Base-by-base conservation (phyloP, 1,140 invertebrate genomes). In the Sinella curviseta region DNA sequence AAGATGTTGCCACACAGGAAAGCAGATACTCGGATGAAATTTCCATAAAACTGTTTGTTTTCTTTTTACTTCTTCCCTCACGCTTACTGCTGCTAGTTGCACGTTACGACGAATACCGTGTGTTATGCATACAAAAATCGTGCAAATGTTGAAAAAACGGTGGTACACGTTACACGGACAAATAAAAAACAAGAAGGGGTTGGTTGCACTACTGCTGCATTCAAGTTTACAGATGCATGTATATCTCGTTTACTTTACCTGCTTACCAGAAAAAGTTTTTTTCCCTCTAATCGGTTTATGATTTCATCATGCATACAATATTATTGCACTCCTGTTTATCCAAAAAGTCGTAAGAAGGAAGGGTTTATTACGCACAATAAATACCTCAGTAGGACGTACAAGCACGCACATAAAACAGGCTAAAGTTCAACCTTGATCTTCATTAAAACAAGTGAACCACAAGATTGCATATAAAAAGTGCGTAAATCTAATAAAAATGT, bases 91-190 rank as follows among this genome's bases (percentile, higher is more conserved):
- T 20, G 8, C 20, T 8, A 20, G 39, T 48, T 48, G 8, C 39
- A 48, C 20, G 20, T 20, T 12, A 8, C 8, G 8, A 48, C 8
- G 20, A 12, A 12, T 48, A 48, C 20, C 8, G 8, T 48, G 8
- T 48, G 39, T 48, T 48, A 48, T 60, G 57, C 57, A 60, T 60
- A n/a, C 57, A 60, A 60, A 17, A n/a, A n/a, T n/a, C n/a, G n/a
- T n/a, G n/a, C n/a, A n/a, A n/a, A n/a, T n/a, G n/a, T n/a, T n/a
- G n/a, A n/a, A n/a, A n/a, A n/a, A n/a, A n/a, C n/a, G n/a, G n/a
- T n/a, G n/a, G n/a, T 60, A 60, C 24, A 26, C 24, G 12, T 26
- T 14, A 20, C 20, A 48, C 39, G 39, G 39, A 48, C 39, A 48
- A 48, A 12, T 12, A 48, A 48, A 48, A 48, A 48, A 48, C 12